Conservation (phyloP, 2,888 invertebrate species). For the Pachydiplax longipennis region DNA sequence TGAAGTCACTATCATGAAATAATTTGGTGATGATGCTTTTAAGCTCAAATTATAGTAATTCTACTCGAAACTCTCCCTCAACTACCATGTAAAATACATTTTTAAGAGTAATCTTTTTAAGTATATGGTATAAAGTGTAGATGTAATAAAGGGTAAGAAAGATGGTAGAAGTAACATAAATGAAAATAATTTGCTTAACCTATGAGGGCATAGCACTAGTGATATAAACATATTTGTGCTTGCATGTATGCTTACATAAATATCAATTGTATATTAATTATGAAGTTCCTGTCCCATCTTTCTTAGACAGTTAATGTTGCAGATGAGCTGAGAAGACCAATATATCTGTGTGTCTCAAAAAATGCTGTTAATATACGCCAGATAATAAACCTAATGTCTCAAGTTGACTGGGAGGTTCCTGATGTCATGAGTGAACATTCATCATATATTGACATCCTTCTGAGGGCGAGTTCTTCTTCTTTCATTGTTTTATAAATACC, state of each 20-base stretch:
- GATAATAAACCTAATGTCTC: constrained; percentile 84
- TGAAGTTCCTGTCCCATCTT: constrained; percentile 1
- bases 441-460: constrained; percentile 80
- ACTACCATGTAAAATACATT: too few species aligned
- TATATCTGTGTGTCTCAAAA: constrained; percentile 86
- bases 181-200: too few species aligned
- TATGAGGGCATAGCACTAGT: background rate
- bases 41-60: too few species aligned
- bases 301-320: constrained; percentile 75
- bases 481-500: too few species aligned
- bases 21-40: too few species aligned
- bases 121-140: too few species aligned
- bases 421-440: constrained; percentile 95
- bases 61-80: too few species aligned
- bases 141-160: too few species aligned
- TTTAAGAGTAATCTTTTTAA: too few species aligned
- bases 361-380: constrained; percentile 79
- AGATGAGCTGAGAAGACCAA: constrained; percentile 78
- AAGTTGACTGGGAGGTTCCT: constrained; percentile 94
- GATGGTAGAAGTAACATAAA: too few species aligned
- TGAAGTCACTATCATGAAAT: too few species aligned
- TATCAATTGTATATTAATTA: background rate
- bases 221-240: background rate
- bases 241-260: background rate
- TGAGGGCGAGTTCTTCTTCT: constrained; percentile 62